Base-by-base conservation (phyloP, 2,797 vertebrate species). In the Erethizon dorsatum region DNA sequence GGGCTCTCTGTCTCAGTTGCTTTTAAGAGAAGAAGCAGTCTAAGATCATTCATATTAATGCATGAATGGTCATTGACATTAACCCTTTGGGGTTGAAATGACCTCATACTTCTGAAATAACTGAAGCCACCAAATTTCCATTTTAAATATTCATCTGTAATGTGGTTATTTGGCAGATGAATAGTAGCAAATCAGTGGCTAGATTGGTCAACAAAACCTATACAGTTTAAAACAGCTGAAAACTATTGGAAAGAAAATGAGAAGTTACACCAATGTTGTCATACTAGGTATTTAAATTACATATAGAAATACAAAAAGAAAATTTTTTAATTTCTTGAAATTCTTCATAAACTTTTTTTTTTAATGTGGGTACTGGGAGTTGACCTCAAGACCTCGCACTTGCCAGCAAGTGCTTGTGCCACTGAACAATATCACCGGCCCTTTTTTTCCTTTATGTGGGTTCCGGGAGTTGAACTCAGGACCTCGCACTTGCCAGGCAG, bases 211-310 rank as follows among this genome's bases (percentile, higher is more conserved):
- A 28, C 50, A 86, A 88, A 95, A 87, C 6, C 11, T 84, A 47
- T 33, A 90, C 73, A 90, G 50, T 90, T 85, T 87, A 75, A 8
- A 95, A 31, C 63, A 65, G 50, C 87, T 90, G 86, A 84, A 86
- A 47, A 28, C 45, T 88, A 77, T 11, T 56, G 47, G 69, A 84
- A 90, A 80, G 52, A 41, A 91, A 86, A 91, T 24, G 33, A n/a
- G 47, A 90, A 54, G 85, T 24, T 14, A 45, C 37, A 88, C 9
- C 54, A 50, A 57, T 93, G 10, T 61, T 79, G 18, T 37, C 65
- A 85, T 2, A 56, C 0, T 78, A 24, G 33, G 77, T 91, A 89
- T 86, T 91, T 77, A 86, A 63, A 77, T 92, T 96, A 88, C 20
- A 86, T 28, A 47, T 2, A 20, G 50, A 88, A 94, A 69, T 37